These are phyloP conservation scores for Sander lucioperca DNA, from an alignment of 2,113 vertebrate genomes.

Conservation along the genomic window DNA sequence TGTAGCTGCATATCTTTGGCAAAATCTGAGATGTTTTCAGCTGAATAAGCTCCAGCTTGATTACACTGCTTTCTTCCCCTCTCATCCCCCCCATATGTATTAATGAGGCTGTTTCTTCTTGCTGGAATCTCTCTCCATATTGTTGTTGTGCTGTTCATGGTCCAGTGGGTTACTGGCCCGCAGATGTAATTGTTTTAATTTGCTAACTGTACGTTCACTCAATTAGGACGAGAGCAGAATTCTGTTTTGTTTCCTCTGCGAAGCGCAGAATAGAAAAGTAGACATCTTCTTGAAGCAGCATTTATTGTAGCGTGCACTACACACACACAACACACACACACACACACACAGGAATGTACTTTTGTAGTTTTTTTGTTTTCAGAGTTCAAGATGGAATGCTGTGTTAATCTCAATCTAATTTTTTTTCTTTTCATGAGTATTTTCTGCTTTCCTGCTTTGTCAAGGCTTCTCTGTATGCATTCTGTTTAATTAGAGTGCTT, in stretches of 20 bases:
- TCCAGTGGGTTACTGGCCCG: slow-evolving; percentile 64
- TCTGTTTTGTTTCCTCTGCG: slow-evolving; percentile 49
- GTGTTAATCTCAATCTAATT: slow-evolving; percentile 41
- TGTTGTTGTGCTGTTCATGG: slow-evolving; percentile 71
- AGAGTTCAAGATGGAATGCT: slow-evolving; percentile 21
- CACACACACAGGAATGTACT: neutral
- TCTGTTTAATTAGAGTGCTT: slow-evolving; percentile 66
- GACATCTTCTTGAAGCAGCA: slow-evolving; percentile 41
- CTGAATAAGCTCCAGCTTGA: slow-evolving; percentile 73
- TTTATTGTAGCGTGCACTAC: neutral
- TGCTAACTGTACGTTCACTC: slow-evolving; percentile 72
- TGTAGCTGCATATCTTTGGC: slow-evolving; percentile 70
- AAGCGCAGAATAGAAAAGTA: slow-evolving; percentile 19
- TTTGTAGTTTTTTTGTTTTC: slow-evolving; percentile 32
- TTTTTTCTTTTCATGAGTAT: slow-evolving; percentile 31
- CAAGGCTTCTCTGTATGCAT: slow-evolving; percentile 58
- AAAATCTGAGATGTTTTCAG: slow-evolving; percentile 72
- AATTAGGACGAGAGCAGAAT: slow-evolving; percentile 65
- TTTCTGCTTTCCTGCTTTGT: slow-evolving; percentile 42
- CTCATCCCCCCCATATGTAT: slow-evolving; percentile 34
- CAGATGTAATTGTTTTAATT: slow-evolving; percentile 82
- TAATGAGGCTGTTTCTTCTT: slow-evolving; percentile 68
- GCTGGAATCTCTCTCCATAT: slow-evolving; percentile 59
- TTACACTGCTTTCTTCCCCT: slow-evolving; percentile 45
- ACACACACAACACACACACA: slow-evolving; percentile 15